Conservation (phyloP, 1,140 invertebrate genomes). For the Oryctes rhinoceros region DNA sequence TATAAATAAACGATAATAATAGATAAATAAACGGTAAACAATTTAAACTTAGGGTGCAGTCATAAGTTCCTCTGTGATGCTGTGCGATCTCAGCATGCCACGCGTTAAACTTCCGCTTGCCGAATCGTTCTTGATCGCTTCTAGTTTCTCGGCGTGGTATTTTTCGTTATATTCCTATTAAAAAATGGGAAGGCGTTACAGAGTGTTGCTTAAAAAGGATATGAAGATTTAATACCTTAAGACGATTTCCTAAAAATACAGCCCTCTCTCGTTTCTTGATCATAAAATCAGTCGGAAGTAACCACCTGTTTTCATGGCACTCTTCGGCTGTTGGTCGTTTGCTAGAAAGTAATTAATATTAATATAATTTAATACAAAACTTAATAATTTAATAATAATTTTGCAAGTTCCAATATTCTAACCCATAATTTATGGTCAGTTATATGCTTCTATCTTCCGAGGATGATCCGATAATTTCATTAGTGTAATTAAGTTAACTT, state of each 20-base stretch:
- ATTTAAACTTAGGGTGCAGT: constrained; percentile 63
- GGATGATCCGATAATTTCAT: too few species aligned
- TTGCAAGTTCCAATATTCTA: not conserved
- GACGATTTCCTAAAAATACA: constrained; percentile 81
- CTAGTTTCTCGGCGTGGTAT: constrained; percentile 72
- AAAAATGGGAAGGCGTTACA: constrained; percentile 47
- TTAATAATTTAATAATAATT: not conserved
- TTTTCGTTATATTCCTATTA: constrained; percentile 76
- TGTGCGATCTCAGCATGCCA: constrained; percentile 74
- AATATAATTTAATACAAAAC: not conserved
- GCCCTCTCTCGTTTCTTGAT: constrained; percentile 90
- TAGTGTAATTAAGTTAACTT: too few species aligned
- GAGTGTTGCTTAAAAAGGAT: not conserved
- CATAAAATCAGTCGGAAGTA: constrained; percentile 90
- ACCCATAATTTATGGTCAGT: too few species aligned
- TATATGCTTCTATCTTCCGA: too few species aligned
- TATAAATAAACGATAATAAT: constrained; percentile 21
- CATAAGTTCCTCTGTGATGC: constrained; percentile 81
- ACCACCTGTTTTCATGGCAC: constrained; percentile 94
- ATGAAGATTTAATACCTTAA: constrained; percentile 68
- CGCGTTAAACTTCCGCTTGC: not conserved
- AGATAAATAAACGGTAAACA: constrained; percentile 17
- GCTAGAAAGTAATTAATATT: constrained; percentile 64
- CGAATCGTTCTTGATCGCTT: not conserved
- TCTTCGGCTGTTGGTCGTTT: constrained; percentile 94